Base-by-base conservation (phyloP, 2,888 invertebrate genomes). In the Cremastinae sp. region DNA sequence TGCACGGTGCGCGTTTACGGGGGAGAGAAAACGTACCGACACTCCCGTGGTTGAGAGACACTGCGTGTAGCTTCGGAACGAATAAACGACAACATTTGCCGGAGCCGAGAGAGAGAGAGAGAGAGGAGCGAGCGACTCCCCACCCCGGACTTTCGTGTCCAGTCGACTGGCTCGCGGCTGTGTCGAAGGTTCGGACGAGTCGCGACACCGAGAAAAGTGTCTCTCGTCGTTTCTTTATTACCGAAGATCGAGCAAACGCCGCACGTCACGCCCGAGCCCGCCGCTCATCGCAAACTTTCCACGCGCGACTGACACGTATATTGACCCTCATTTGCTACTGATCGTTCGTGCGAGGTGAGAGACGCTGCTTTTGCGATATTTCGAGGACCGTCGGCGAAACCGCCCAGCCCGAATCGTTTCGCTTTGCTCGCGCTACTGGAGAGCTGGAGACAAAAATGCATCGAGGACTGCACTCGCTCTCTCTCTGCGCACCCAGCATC, bases 361-460 rank as follows among this genome's bases (percentile, higher is more conserved):
- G 78, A 80, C 70, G 75, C 77, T 75, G 73, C 18, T 80, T 83
- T 79, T 74, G 78, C 79, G 74, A 79, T 81, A 79, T 78, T 78
- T 38, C 49, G 51, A 56, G 9, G 41, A 53, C 80, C 83, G 81
- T 83, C 83, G 83, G 80, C 47, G 78, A 80, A 82, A 80, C 80
- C 80, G 81, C 84, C 85, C 84, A 86, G 86, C 86, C 87, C 86
- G 86, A 85, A 86, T 82, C 81, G 81, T 69, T 80, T 80, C 78
- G 74, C 62, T 64, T 51, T 66, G 53, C 74, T 64, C 74, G 75
- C 74, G 69, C 64, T 75, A 78, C 71, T 73, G 73, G 74, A 62
- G 43, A 64, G 75, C 71, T 73, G 73, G 74, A 62, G 43, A 64
- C 64, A 58, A 65, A 71, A 65, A 66, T 74, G 76, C 76, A 78